A percentile compares a stretch with the other conserved stretches of the same genome.
These are phyloP conservation scores for Typhlichthys subterraneus DNA, from an alignment of 2,797 vertebrate genomes.

Conservation along the genomic window DNA sequence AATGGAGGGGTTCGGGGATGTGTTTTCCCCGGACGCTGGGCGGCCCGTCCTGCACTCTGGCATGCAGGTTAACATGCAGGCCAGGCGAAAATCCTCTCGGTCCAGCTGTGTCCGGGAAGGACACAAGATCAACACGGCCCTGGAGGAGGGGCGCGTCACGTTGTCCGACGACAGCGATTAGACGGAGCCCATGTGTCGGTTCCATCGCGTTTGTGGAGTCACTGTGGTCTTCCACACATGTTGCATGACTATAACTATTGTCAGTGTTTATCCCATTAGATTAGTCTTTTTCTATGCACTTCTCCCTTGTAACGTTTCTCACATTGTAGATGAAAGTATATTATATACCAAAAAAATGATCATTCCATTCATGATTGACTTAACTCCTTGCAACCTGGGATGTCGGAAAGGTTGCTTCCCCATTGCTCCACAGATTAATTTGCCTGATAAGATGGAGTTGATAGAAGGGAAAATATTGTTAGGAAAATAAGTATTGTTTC, in stretches of 20 bases:
- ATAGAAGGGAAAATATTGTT: too few relatives aligned
- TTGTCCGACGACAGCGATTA: slow-evolving; percentile 86
- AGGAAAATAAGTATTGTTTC: background rate
- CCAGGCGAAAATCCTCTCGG: slow-evolving; percentile 91
- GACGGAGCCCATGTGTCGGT: slow-evolving; percentile 10
- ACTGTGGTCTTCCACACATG: slow-evolving; percentile 16
- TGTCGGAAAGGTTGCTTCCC: too few relatives aligned
- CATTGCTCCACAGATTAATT: too few relatives aligned
- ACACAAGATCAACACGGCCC: slow-evolving; percentile 89
- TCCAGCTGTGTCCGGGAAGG: slow-evolving; percentile 89
- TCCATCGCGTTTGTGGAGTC: slow-evolving; percentile 14
- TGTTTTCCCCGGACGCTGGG: slow-evolving; percentile 87
- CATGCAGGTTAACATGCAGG: slow-evolving; percentile 92
- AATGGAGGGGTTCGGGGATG: slow-evolving; percentile 89
- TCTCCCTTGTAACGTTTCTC: background rate
- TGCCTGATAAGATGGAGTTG: too few relatives aligned
- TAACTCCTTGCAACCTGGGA: too few relatives aligned
- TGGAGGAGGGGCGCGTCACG: slow-evolving; percentile 82
- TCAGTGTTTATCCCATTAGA: background rate
- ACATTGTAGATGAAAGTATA: too few relatives aligned
- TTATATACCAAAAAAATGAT: too few relatives aligned
- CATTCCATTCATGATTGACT: too few relatives aligned
- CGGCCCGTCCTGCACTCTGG: slow-evolving; percentile 85
- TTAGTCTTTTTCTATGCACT: background rate
- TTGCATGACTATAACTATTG: slow-evolving; percentile 6